Conservation (phyloP, 2,113 vertebrate species). For the Elachura formosa region DNA sequence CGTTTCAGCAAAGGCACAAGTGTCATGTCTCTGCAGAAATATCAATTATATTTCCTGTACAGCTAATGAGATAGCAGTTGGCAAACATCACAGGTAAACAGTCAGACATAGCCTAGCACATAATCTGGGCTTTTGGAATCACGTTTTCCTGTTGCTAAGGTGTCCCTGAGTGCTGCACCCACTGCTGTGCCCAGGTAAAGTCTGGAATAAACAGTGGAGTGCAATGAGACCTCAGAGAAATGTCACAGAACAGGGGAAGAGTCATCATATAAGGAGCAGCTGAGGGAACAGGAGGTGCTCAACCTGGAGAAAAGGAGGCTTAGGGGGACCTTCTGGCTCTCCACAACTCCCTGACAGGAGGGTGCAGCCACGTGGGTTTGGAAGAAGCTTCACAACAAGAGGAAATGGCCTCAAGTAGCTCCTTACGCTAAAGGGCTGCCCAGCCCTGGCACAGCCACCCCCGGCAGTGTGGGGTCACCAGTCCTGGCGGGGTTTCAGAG, state of each 20-base stretch:
- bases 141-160: neutral
- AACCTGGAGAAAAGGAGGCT: neutral
- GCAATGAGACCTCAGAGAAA: neutral
- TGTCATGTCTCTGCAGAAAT: slow-evolving; percentile 59
- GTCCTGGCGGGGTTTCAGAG: neutral
- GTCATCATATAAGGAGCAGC: neutral
- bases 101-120: slow-evolving; percentile 21
- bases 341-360: neutral
- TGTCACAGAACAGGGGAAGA: neutral
- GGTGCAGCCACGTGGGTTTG: neutral
- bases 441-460: neutral
- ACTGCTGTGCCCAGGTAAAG: neutral
- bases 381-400: neutral
- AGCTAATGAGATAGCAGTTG: slow-evolving; percentile 57
- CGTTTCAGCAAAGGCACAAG: slow-evolving; percentile 17
- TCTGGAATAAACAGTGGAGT: neutral
- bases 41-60: slow-evolving; percentile 61
- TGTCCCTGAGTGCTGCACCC: neutral
- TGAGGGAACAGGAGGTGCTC: neutral
- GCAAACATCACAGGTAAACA: slow-evolving; percentile 62
- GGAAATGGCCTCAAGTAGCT: neutral
- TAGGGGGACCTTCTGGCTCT: neutral
- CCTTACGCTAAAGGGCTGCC: neutral
- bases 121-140: neutral
- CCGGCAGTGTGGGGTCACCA: neutral